A percentile compares a stretch with the other conserved stretches of the same genome.
Conservation (phyloP, 2,113 vertebrate genomes). For the Maylandia zebra region DNA sequence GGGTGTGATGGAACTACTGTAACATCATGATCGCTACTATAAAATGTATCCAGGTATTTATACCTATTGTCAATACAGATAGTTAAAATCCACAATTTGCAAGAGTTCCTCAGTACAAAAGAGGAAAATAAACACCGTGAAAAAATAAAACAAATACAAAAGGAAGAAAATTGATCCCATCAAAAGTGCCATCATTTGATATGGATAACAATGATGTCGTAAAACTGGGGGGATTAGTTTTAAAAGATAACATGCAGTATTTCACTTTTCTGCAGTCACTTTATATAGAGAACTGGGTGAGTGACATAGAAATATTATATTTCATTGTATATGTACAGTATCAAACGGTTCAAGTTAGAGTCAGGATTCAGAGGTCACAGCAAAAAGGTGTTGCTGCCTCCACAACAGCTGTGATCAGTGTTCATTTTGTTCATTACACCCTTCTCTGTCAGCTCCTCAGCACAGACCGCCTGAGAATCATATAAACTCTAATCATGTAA, state of each 20-base stretch:
- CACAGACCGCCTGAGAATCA: not conserved
- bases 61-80: not conserved
- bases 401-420: not conserved
- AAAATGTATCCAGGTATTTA: not conserved
- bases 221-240: not conserved
- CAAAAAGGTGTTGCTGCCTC: not conserved
- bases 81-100: not conserved
- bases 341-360: not conserved
- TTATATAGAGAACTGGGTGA: not conserved
- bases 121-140: accelerated
- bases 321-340: not conserved
- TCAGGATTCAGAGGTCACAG: not conserved
- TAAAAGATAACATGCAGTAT: not conserved
- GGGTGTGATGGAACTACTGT: not conserved
- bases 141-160: not conserved
- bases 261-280: not conserved
- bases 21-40: not conserved
- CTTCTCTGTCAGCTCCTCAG: not conserved
- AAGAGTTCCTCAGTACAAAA: not conserved
- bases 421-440: not conserved
- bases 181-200: not conserved
- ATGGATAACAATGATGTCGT: not conserved
- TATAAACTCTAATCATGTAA: not conserved
- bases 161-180: not conserved
- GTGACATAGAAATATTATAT: not conserved